Evolutionary conservation across 2,797 vertebrate genomes (phyloP), one percentile per base, ranked within the genome.

Genomic region (Heteromormyrus szaboi): DNA sequence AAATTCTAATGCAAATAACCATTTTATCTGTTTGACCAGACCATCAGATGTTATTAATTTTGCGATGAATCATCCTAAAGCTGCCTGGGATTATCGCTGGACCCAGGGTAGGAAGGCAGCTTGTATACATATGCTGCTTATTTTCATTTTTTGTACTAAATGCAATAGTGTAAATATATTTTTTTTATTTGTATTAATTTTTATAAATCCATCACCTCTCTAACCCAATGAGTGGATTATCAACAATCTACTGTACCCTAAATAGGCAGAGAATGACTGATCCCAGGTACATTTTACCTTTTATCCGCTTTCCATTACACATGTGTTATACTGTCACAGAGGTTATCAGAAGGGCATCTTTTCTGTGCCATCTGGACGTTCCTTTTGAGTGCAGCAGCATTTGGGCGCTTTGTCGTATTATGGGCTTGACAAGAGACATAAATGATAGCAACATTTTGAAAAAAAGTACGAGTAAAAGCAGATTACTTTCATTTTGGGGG

Each of bases 341-440:
- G 76, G 85, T 88, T 85, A 89, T 89, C 62, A 87, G 85, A 90
- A 90, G 41, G 22, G 56, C 88, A 65, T 33, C 62, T 68, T 44
- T 65, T 53, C 54, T 19, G 37, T 48, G 48, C 51, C 41, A 88
- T 54, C 56, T 81, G 72, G 41, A 89, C 83, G 4, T 56, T 51
- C 9, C 72, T 33, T 44, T 44, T 88, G 46, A 89, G 50, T 87
- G 88, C 19, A 68, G 59, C 59, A 89, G 41, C 62, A 81, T 50
- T 76, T 37, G 14, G 33, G 14, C 83, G 48, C 44, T 81, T n/a
- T 89, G 4, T 3, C 44, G 62, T 11, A 84, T 86, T 65, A 83
- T 84, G 29, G 56, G 65, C 76, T 51, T 85, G 25, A 89, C 19
- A 84, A 84, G 44, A 25, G n/a, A 84, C 46, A 88, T 56, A 89